These are phyloP conservation scores for Odontocerum albicorne DNA, from an alignment of 2,888 invertebrate genomes.

Conservation along the genomic window DNA sequence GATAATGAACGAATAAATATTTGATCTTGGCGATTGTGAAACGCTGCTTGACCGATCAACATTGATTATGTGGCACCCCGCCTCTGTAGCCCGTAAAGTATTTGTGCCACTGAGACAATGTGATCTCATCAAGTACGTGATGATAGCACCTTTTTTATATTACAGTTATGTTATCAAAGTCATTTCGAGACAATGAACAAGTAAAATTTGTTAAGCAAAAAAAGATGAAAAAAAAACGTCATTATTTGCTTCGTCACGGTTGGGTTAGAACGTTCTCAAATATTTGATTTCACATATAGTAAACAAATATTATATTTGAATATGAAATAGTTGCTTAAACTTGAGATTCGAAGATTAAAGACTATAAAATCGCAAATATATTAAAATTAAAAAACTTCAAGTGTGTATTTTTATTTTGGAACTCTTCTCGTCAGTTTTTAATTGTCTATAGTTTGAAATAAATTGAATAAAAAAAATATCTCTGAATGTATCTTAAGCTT, in stretches of 20 bases:
- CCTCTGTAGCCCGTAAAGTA: neutral
- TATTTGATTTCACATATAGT: slow-evolving; percentile 21
- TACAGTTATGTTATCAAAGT: slow-evolving; percentile 25
- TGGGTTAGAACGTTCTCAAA: slow-evolving; percentile 12
- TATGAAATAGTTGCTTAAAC: too few relatives aligned
- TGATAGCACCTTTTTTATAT: slow-evolving; percentile 13
- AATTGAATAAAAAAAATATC: too few relatives aligned
- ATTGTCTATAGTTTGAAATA: too few relatives aligned
- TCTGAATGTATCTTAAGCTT: too few relatives aligned
- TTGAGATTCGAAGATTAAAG: too few relatives aligned
- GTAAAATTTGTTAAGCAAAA: slow-evolving; percentile 25
- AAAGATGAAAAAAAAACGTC: slow-evolving; percentile 19
- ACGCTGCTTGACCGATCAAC: neutral
- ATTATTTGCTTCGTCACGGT: slow-evolving; percentile 21
- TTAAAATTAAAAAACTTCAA: too few relatives aligned
- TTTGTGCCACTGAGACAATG: slow-evolving; percentile 6
- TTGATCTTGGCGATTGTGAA: neutral
- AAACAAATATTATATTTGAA: too few relatives aligned
- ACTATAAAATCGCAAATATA: too few relatives aligned
- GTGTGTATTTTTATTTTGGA: too few relatives aligned
- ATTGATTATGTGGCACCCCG: neutral
- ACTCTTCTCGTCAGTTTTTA: too few relatives aligned
- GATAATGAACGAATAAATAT: neutral
- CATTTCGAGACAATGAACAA: slow-evolving; percentile 16
- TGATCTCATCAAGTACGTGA: slow-evolving; percentile 20